Evolutionary conservation across 2,888 invertebrate genomes (phyloP).

Genomic region (Orthosia incerta): DNA sequence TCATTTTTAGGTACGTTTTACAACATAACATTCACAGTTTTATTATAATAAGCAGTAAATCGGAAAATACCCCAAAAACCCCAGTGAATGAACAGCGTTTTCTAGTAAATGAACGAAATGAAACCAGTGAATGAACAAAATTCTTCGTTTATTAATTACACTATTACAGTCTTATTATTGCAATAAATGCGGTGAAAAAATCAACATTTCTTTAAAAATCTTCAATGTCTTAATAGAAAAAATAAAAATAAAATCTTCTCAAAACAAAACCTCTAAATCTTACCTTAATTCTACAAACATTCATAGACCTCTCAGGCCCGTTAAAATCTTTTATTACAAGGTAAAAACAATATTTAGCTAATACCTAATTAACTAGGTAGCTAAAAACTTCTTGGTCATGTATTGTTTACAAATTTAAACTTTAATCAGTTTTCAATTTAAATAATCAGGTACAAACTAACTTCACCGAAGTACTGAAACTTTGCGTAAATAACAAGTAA

Average conservation of each 20-base stretch:
- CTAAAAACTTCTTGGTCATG: constrained; percentile 4
- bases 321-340: constrained; percentile 2
- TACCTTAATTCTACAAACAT: constrained; percentile 9
- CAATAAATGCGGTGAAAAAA: too few species aligned
- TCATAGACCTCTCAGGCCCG: constrained; percentile 1
- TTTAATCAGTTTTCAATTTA: constrained; percentile 3
- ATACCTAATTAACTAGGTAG: constrained; percentile 4
- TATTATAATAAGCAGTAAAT: constrained; percentile 6
- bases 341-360: constrained; percentile 1
- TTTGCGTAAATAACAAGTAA: not conserved
- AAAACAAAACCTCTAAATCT: constrained; percentile 4
- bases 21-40: constrained; percentile 6
- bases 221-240: constrained; percentile 1
- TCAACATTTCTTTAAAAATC: constrained; percentile 4
- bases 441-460: constrained; percentile 5
- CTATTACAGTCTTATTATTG: too few species aligned
- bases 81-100: constrained; percentile 2
- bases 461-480: constrained; percentile 6
- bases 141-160: too few species aligned
- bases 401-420: constrained; percentile 4
- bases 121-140: too few species aligned
- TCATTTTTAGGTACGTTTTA: constrained; percentile 2
- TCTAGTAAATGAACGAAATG: constrained; percentile 4
- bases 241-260: not conserved
- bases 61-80: constrained; percentile 3